A percentile compares a stretch with the other conserved stretches of the same genome.
Evolutionary conservation across 2,797 vertebrate species (phyloP).

Genomic region (Lindbergichthys nudifrons): DNA sequence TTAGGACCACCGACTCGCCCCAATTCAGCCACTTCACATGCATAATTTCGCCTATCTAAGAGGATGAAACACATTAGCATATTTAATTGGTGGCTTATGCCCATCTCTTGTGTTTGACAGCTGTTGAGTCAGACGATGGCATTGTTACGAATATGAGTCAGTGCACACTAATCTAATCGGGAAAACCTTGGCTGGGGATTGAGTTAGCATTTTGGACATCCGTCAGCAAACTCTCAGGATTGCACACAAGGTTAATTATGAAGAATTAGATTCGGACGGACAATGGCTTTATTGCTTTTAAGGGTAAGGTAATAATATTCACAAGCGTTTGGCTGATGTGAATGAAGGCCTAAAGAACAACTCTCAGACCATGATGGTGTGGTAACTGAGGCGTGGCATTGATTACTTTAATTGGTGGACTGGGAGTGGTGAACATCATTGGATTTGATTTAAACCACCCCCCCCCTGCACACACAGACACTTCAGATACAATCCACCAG

Average conservation of each 20-base stretch:
- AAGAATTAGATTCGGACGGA: conserved; percentile 66
- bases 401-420: conserved; percentile 75
- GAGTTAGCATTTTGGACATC: conserved; percentile 74
- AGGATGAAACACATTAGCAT: conserved; percentile 80
- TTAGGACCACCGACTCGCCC: conserved; percentile 46
- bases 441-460: conserved; percentile 62
- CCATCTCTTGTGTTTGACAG: conserved; percentile 73
- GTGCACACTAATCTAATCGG: conserved; percentile 76
- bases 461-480: conserved; percentile 4
- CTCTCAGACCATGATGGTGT: conserved; percentile 35
- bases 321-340: conserved; percentile 44
- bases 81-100: conserved; percentile 71
- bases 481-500: conserved; percentile 66
- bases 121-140: conserved; percentile 74
- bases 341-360: conserved; percentile 33
- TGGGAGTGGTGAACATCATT: conserved; percentile 63
- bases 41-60: conserved; percentile 67
- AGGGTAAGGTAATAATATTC: conserved; percentile 61
- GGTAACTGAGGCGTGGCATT: conserved; percentile 67
- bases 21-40: conserved; percentile 42
- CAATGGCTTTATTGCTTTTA: conserved; percentile 59
- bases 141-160: conserved; percentile 76
- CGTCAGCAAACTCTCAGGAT: conserved; percentile 74
- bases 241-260: conserved; percentile 78
- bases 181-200: conserved; percentile 63